Conservation (phyloP, 2,113 vertebrate genomes). For the Boleophthalmus pectinirostris region DNA sequence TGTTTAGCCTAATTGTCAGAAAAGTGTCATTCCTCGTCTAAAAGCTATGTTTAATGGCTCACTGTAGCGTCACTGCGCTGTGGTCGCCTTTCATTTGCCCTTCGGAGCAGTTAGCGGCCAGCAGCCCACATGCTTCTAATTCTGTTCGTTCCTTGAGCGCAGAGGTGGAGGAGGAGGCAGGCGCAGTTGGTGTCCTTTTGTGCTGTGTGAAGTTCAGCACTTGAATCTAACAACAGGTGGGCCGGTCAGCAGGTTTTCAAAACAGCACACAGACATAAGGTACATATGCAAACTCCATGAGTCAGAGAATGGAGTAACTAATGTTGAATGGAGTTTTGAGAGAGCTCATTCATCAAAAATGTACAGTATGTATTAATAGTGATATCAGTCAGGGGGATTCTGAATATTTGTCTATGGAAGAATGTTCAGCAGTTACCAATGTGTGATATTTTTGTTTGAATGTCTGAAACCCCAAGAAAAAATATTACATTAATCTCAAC, state of each 20-base stretch:
- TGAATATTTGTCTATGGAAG: too few species aligned
- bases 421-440: too few species aligned
- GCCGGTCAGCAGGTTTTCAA: constrained; percentile 26
- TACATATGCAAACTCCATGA: constrained; percentile 7
- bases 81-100: constrained; percentile 49
- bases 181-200: constrained; percentile 32
- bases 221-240: constrained; percentile 62
- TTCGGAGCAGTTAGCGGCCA: constrained; percentile 23
- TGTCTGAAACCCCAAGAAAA: too few species aligned
- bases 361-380: too few species aligned
- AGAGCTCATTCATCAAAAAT: neutral
- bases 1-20: constrained; percentile 6
- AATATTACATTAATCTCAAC: too few species aligned
- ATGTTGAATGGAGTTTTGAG: neutral
- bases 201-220: constrained; percentile 25
- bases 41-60: constrained; percentile 20
- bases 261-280: constrained; percentile 20
- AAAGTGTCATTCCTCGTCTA: neutral
- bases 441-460: too few species aligned
- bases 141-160: constrained; percentile 45
- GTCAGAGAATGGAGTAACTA: neutral
- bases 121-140: constrained; percentile 49
- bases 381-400: too few species aligned
- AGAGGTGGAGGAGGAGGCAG: constrained; percentile 25
- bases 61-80: constrained; percentile 3